Conservation (phyloP, 2,888 invertebrate species). For the Megaustenia siamemsis region DNA sequence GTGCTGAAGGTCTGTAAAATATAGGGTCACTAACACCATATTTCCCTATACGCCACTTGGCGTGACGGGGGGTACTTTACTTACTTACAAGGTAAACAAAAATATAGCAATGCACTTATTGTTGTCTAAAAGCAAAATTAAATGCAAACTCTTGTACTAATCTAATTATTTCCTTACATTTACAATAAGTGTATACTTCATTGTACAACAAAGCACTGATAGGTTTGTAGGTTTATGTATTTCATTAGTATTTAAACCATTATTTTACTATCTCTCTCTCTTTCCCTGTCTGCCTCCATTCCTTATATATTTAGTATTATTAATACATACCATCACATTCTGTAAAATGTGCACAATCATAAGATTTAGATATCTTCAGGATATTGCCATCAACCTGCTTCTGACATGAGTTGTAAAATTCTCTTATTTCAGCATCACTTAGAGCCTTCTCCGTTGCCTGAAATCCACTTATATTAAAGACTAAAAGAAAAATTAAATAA, state of each 20-base stretch:
- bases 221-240: too few relatives aligned
- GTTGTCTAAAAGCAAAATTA: too few relatives aligned
- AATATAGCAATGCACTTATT: too few relatives aligned
- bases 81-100: too few relatives aligned
- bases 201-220: neutral
- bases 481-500: neutral
- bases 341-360: neutral
- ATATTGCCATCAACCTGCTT: conserved; percentile 2
- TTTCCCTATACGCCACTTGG: too few relatives aligned
- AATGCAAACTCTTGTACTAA: too few relatives aligned
- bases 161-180: neutral
- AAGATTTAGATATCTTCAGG: neutral
- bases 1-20: too few relatives aligned
- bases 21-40: too few relatives aligned
- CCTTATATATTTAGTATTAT: neutral
- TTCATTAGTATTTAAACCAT: too few relatives aligned
- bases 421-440: neutral
- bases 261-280: too few relatives aligned
- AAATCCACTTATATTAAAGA: neutral
- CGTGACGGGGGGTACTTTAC: too few relatives aligned
- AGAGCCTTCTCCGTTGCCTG: neutral
- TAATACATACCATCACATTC: conserved; percentile 13
- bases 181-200: too few relatives aligned
- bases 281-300: neutral
- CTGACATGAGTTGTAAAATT: neutral